Conservation (phyloP, 2,888 invertebrate genomes). For the Erebia epiphron region DNA sequence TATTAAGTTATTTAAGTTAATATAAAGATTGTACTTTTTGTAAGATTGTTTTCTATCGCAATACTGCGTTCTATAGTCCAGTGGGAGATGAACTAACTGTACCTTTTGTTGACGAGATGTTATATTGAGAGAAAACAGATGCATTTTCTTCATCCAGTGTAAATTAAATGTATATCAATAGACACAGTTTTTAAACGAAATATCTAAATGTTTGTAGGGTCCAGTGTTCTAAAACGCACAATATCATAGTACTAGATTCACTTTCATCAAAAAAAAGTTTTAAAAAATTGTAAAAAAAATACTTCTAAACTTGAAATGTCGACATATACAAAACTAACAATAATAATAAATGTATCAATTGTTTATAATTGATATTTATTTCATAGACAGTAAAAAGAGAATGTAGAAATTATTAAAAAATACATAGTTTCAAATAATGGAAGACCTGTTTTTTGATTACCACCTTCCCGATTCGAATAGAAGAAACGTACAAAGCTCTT, state of each 20-base stretch:
- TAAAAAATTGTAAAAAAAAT: constrained; percentile 70
- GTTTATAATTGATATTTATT: constrained; percentile 81
- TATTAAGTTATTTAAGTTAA: constrained; percentile 84
- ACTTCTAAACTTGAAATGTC: constrained; percentile 75
- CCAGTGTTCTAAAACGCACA: constrained; percentile 82
- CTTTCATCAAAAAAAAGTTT: constrained; percentile 66
- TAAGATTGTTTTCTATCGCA: constrained; percentile 76
- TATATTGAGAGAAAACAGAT: constrained; percentile 55
- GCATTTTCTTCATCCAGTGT: constrained; percentile 80
- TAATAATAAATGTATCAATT: constrained; percentile 79
- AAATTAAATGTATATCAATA: constrained; percentile 77
- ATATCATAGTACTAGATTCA: constrained; percentile 79
- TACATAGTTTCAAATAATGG: constrained; percentile 79
- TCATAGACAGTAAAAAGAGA: constrained; percentile 78
- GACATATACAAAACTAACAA: constrained; percentile 78
- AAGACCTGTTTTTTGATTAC: constrained; percentile 56
- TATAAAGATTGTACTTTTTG: constrained; percentile 78
- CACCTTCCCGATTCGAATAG: constrained; percentile 31
- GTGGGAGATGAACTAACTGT: constrained; percentile 64
- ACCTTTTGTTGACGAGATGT: constrained; percentile 59
- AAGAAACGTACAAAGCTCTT: constrained; percentile 33
- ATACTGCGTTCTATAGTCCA: constrained; percentile 62
- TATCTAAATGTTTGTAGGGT: constrained; percentile 83
- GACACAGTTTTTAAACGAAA: constrained; percentile 77
- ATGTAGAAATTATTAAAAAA: constrained; percentile 80